Percentiles rank a stretch among this genome's conserved stretches.
phyloP scores from a whole-genome alignment of 2,888 invertebrate species.

The Pseudanteris insignis region DNA sequence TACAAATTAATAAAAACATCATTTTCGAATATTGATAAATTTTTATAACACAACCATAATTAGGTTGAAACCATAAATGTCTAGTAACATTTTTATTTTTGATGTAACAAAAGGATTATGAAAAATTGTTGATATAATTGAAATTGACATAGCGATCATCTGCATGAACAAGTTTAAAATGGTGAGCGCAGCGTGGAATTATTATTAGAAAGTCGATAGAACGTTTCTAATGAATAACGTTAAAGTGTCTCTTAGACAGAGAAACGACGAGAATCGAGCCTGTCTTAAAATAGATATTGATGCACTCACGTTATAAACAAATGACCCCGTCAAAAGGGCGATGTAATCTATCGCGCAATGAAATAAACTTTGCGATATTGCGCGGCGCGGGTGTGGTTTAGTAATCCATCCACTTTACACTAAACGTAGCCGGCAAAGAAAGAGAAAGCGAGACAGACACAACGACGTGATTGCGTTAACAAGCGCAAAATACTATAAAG shows the following conservation, averaged over 20 bases:
- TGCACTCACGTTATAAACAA: slow-evolving; percentile 33
- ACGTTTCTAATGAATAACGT: slow-evolving; percentile 26
- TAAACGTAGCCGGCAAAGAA: slow-evolving; percentile 20
- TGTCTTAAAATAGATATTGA: slow-evolving; percentile 34
- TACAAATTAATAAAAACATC: too few species aligned
- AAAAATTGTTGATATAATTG: too few species aligned
- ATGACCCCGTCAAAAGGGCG: slow-evolving; percentile 40
- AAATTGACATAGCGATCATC: too few species aligned
- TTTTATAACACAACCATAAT: too few species aligned
- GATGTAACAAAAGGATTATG: too few species aligned
- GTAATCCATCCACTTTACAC: slow-evolving; percentile 45
- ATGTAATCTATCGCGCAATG: slow-evolving; percentile 28
- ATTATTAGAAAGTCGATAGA: slow-evolving; percentile 28
- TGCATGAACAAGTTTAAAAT: too few species aligned
- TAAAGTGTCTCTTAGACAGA: slow-evolving; percentile 7
- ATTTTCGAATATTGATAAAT: too few species aligned
- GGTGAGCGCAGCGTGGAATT: slow-evolving; percentile 22
- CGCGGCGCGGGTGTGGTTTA: slow-evolving; percentile 38
- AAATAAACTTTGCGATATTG: slow-evolving; percentile 37
- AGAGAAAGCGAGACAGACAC: slow-evolving; percentile 37
- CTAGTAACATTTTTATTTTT: too few species aligned
- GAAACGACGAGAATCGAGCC: slow-evolving; percentile 23
- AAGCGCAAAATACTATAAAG: too few species aligned
- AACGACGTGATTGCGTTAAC: background rate
- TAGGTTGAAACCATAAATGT: too few species aligned